Percentiles rank a stretch among this genome's conserved stretches.
Evolutionary conservation across 2,113 vertebrate genomes (phyloP).

Genomic region (Malurus cyaneus): DNA sequence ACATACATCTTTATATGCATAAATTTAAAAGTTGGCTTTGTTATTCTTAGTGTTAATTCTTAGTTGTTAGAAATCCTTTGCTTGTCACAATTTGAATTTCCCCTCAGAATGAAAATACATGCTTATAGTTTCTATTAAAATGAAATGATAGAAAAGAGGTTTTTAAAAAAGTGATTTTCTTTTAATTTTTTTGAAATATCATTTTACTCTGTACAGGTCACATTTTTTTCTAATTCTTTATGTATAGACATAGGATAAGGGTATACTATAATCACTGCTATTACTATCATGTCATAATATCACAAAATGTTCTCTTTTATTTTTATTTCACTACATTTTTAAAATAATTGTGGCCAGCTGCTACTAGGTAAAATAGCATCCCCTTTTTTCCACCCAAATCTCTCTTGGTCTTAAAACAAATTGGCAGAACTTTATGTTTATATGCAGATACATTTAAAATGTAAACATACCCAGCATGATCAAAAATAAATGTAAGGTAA

Average conservation of each 20-base stretch:
- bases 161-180: not conserved
- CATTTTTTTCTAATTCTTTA: not conserved
- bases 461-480: not conserved
- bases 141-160: not conserved
- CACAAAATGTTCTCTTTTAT: not conserved
- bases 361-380: not conserved
- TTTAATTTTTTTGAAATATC: fast-evolving
- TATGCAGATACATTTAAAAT: not conserved
- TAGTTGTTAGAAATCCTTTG: not conserved
- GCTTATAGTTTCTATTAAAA: not conserved
- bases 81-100: not conserved
- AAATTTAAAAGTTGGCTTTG: not conserved
- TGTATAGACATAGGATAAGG: too few relatives aligned
- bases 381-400: not conserved
- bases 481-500: not conserved
- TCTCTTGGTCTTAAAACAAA: not conserved
- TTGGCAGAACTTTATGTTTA: not conserved
- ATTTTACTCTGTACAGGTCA: not conserved
- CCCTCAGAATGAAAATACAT: not conserved
- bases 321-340: not conserved
- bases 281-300: not conserved
- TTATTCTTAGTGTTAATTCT: not conserved
- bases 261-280: not conserved
- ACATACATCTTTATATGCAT: not conserved
- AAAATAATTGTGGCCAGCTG: not conserved